Percentiles rank a stretch among this genome's conserved stretches.
These are phyloP conservation scores for Cottoperca gobio DNA, from an alignment of 2,797 vertebrate species.

Conservation along the genomic window DNA sequence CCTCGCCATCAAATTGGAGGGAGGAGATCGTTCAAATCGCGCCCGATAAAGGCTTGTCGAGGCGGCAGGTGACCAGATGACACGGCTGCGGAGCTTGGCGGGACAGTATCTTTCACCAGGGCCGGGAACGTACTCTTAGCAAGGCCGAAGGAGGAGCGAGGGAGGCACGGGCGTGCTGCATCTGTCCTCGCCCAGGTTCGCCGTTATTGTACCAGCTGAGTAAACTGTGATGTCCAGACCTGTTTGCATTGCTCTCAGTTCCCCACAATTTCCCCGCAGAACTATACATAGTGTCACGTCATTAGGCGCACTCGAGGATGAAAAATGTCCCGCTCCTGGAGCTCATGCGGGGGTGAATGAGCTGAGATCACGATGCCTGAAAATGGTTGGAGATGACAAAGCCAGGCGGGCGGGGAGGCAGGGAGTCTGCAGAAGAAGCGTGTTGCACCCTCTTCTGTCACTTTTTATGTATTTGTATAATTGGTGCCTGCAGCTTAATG, in stretches of 20 bases:
- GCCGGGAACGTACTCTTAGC: slow-evolving; percentile 48
- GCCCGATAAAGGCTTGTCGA: slow-evolving; percentile 35
- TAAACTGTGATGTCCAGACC: slow-evolving; percentile 66
- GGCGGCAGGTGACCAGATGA: slow-evolving; percentile 68
- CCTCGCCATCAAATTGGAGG: slow-evolving; percentile 38
- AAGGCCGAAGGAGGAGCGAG: slow-evolving; percentile 57
- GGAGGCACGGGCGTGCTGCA: slow-evolving; percentile 59
- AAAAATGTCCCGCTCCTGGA: slow-evolving; percentile 43
- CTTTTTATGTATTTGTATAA: slow-evolving; percentile 30
- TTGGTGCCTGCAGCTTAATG: slow-evolving; percentile 1
- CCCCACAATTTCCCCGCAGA: neutral
- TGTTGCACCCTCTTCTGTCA: slow-evolving; percentile 40
- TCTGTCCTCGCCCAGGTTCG: slow-evolving; percentile 76
- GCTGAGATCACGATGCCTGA: slow-evolving; percentile 67
- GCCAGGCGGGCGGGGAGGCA: slow-evolving; percentile 41
- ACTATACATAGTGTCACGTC: slow-evolving; percentile 1
- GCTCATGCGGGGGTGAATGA: slow-evolving; percentile 48
- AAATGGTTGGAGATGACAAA: slow-evolving; percentile 71
- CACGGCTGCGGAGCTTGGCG: slow-evolving; percentile 48
- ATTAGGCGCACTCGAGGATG: slow-evolving; percentile 43
- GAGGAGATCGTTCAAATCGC: slow-evolving; percentile 24
- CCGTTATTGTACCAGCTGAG: slow-evolving; percentile 75
- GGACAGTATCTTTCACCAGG: slow-evolving; percentile 43
- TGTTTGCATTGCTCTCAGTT: slow-evolving; percentile 37
- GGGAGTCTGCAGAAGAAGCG: slow-evolving; percentile 42